Evolutionary conservation across 2,797 vertebrate species (phyloP), one percentile per base, ranked within the genome.

Genomic region (Telmatherina bonti): DNA sequence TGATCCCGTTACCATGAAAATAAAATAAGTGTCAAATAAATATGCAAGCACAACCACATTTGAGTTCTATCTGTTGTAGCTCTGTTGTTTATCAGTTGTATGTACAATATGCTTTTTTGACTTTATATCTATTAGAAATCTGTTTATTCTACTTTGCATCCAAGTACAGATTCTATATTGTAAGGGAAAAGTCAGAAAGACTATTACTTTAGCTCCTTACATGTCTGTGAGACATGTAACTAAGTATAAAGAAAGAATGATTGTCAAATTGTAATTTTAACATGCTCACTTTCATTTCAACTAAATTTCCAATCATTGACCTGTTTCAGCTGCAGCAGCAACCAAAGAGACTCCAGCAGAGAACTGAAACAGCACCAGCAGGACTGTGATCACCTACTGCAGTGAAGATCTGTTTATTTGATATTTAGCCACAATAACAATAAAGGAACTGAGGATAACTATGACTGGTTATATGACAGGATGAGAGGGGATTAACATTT

Each of bases 261-360:
- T 11, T 41, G 38, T 3, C 18, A 9, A 41, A 1, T 16, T 41
- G 38, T 41, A 18, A 38, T 41, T 41, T 41, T 41, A 18, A 18
- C 13, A 16, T 18, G n/a, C n/a, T 47, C 7, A 22, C 20, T 47
- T 47, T 47, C 43, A 9, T 47, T 47, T 47, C n/a, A 45, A 47
- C 20, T 47, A 22, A 67, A 30, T 51, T 3, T 5, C 10, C 18
- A 1, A 6, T 63, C 12, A 13, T 52, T 81, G 31, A 63, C 61
- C 53, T 77, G 24, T 78, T 87, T 49, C 79, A 82, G 78, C 24
- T 55, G 61, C 79, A 38, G 71, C 24, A 2, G 81, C 73, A 82
- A 88, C 82, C 58, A 93, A 92, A 81, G 93, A 93, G 66, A 88
- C 93, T 38, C 87, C 91, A n/a, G 85, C 84, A 30, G 91, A 92